Conservation (phyloP, 2,113 vertebrate genomes). For the Cololabis saira region DNA sequence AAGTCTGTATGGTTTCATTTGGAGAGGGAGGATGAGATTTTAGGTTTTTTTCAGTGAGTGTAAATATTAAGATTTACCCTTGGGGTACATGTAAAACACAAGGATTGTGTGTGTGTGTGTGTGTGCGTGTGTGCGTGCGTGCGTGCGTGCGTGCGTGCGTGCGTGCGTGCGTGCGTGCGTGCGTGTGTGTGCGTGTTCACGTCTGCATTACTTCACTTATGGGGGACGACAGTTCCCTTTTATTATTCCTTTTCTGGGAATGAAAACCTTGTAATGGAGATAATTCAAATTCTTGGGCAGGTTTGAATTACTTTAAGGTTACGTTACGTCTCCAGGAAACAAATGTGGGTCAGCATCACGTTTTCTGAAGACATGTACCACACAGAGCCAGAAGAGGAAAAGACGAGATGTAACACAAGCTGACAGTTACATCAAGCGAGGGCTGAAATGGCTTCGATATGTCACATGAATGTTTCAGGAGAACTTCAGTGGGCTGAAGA, state of each 20-base stretch:
- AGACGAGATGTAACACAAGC: neutral
- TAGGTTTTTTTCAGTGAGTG: conserved; percentile 2
- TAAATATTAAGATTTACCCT: conserved; percentile 18
- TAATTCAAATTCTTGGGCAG: neutral
- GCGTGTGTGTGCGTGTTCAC: no score
- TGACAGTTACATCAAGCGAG: conserved; percentile 13
- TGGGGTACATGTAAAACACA: neutral
- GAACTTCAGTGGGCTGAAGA: neutral
- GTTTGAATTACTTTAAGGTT: neutral
- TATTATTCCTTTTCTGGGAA: neutral
- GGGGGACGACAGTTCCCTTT: no score
- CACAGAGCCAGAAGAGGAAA: neutral
- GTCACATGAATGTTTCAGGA: conserved; percentile 27
- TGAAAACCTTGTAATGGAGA: neutral
- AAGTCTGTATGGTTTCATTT: conserved; percentile 3
- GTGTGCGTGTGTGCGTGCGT: no score
- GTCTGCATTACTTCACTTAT: no score
- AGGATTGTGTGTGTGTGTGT: conserved; percentile 1
- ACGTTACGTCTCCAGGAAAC: neutral
- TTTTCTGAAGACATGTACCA: neutral
- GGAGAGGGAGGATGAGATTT: neutral
- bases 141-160: neutral
- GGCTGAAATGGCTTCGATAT: neutral
- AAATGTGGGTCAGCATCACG: neutral
- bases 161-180: conserved; percentile 1